These are phyloP conservation scores for Saguinus oedipus DNA, from an alignment of 2,797 vertebrate species.

Conservation along the genomic window DNA sequence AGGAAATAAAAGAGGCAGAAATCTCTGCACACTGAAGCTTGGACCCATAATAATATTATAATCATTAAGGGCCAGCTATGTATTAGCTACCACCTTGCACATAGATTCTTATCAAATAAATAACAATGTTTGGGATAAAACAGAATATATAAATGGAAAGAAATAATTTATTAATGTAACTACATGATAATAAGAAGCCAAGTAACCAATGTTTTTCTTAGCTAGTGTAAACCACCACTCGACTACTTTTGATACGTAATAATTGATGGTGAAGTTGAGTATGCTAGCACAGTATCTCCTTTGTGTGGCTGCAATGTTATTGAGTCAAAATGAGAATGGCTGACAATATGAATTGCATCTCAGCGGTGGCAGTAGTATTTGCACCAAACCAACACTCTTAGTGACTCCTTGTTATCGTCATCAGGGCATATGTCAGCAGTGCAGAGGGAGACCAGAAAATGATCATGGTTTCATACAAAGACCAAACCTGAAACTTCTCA, in stretches of 20 bases:
- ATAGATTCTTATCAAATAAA: background rate
- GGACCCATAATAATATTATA: background rate
- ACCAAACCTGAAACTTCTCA: background rate
- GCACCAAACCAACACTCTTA: background rate
- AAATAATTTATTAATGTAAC: background rate
- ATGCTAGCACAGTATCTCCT: background rate
- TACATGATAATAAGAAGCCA: background rate
- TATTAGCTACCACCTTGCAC: background rate
- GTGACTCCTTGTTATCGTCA: background rate
- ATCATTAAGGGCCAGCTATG: background rate
- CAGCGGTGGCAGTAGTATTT: background rate
- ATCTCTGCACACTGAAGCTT: too few relatives aligned
- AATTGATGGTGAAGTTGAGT: background rate
- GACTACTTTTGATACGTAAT: background rate
- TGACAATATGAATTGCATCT: background rate
- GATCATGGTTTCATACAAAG: background rate
- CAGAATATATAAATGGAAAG: background rate
- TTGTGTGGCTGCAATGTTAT: background rate
- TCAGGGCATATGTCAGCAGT: background rate
- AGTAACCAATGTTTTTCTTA: background rate
- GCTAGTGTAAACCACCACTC: background rate
- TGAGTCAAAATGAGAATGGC: background rate
- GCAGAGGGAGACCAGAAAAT: background rate
- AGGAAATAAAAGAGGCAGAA: too few relatives aligned
- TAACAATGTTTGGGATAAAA: background rate